Conservation (phyloP, 1,140 invertebrate genomes). For the Cryptotermes secundus region DNA sequence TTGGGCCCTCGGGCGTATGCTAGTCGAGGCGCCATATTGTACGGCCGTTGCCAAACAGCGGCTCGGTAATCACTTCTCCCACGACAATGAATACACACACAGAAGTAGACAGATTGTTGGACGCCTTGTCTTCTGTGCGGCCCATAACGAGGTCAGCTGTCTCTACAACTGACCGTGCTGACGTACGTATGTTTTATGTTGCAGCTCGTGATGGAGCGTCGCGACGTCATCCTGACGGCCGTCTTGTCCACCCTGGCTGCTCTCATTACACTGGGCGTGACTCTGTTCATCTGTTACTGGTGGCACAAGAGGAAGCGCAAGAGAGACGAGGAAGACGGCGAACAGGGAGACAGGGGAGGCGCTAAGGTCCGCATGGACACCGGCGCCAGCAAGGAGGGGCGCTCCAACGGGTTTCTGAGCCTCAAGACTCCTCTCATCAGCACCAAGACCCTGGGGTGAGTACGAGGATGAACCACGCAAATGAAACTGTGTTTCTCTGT, state of each 20-base stretch:
- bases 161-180: no score
- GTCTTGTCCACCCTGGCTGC: constrained; percentile 53
- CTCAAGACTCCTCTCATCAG: constrained; percentile 75
- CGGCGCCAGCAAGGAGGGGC: constrained; percentile 6
- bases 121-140: no score
- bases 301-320: constrained; percentile 49
- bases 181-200: no score
- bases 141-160: no score
- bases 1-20: no score
- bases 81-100: no score
- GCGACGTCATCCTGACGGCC: constrained; percentile 52
- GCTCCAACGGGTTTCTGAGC: constrained; percentile 68
- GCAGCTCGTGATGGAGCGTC: constrained; percentile 53
- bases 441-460: constrained; percentile 63
- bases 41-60: no score
- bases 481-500: no score
- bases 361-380: background rate
- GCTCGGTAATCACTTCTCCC: no score
- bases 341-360: constrained; percentile 43
- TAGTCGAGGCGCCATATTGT: no score
- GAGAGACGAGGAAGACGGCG: constrained; percentile 43
- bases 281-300: constrained; percentile 48
- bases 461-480: constrained; percentile 24
- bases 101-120: no score
- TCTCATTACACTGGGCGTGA: constrained; percentile 49